Conservation (phyloP, 23 tunicate genomes). For the Ascidia mentula region DNA sequence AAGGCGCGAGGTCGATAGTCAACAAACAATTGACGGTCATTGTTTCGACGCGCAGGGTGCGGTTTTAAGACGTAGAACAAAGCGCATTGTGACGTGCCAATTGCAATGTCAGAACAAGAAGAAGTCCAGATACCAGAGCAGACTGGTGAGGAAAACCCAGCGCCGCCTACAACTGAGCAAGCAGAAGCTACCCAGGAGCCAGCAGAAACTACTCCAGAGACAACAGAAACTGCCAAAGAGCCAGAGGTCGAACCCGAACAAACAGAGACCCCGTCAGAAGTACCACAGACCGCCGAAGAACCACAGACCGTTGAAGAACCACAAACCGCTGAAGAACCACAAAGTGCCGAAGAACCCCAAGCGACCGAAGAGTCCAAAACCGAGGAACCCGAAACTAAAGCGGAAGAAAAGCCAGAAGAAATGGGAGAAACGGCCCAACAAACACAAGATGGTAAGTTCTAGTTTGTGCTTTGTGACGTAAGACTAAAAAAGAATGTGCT, state of each 20-base stretch:
- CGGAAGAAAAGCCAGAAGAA: neutral
- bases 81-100: neutral
- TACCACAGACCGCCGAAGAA: constrained; percentile 1
- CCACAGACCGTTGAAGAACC: neutral
- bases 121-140: neutral
- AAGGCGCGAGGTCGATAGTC: neutral
- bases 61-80: constrained; percentile 7
- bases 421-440: neutral
- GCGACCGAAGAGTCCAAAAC: neutral
- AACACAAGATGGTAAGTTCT: neutral
- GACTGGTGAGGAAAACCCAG: neutral
- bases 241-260: neutral
- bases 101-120: constrained; percentile 6
- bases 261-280: neutral
- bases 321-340: constrained; percentile 1
- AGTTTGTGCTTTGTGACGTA: too few relatives aligned
- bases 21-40: neutral
- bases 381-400: neutral
- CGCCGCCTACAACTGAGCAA: too few relatives aligned
- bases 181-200: neutral
- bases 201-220: neutral
- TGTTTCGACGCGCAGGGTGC: constrained; percentile 6
- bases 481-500: too few relatives aligned
- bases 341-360: neutral
- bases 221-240: neutral